Evolutionary conservation across 2,797 vertebrate species (phyloP).

Genomic region (Sebastes aleutianus): DNA sequence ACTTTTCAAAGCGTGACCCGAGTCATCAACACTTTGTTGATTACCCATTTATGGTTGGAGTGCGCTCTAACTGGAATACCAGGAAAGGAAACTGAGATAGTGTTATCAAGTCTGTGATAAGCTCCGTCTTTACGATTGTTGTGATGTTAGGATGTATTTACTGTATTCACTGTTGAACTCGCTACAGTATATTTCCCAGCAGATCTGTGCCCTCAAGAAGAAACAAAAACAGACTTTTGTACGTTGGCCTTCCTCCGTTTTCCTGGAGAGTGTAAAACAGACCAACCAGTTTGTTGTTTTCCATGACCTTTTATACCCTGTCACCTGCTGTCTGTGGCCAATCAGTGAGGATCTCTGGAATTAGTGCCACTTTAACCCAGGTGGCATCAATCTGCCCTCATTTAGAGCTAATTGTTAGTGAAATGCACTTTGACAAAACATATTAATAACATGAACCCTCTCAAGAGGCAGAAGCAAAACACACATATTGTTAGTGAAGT

Average conservation of each 20-base stretch:
- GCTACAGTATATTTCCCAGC: background rate
- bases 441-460: background rate
- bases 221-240: background rate
- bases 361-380: background rate
- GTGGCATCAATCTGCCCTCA: background rate
- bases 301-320: background rate
- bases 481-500: background rate
- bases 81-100: background rate
- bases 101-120: background rate
- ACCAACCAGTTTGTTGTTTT: background rate
- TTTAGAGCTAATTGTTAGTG: background rate
- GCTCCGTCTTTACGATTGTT: background rate
- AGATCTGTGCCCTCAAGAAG: background rate
- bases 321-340: background rate
- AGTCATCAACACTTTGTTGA: slow-evolving; percentile 1
- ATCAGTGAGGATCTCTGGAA: background rate
- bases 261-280: background rate
- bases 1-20: background rate
- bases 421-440: background rate
- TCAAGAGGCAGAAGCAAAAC: background rate
- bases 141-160: background rate
- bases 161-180: background rate
- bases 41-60: background rate
- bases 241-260: background rate
- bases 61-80: slow-evolving; percentile 3